phyloP scores from a whole-genome alignment of 2,888 invertebrate genomes.

The Diogma glabrata region DNA sequence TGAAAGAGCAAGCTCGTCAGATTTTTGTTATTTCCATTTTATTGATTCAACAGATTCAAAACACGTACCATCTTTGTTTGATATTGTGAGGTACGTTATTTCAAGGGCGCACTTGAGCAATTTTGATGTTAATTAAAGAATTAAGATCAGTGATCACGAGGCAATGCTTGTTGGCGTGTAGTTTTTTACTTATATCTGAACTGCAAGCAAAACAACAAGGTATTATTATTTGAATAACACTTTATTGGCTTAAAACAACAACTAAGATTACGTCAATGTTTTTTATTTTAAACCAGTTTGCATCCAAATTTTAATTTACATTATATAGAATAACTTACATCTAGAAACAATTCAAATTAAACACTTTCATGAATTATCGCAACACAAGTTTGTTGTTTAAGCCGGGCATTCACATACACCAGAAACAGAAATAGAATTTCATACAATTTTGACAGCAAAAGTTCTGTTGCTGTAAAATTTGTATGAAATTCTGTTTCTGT shows the following conservation, averaged over 20 bases:
- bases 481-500: too few species aligned
- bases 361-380: too few species aligned
- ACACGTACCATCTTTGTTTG: neutral
- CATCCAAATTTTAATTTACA: too few species aligned
- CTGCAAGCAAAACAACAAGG: neutral
- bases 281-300: too few species aligned
- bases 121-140: constrained; percentile 1
- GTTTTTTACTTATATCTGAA: neutral
- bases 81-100: constrained; percentile 6
- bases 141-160: neutral
- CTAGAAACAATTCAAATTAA: too few species aligned
- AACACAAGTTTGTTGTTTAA: too few species aligned
- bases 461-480: too few species aligned
- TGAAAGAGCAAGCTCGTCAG: neutral
- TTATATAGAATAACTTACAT: too few species aligned
- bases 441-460: too few species aligned
- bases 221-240: neutral
- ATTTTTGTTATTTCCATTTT: neutral
- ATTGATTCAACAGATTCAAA: neutral
- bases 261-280: too few species aligned
- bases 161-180: neutral
- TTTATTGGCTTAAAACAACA: constrained; percentile 6
- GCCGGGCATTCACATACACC: too few species aligned
- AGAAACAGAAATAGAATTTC: too few species aligned
- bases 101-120: neutral